A percentile compares a stretch with the other conserved stretches of the same genome.
Evolutionary conservation across 2,888 invertebrate species (phyloP).

Genomic region (Eupithecia subfuscata): DNA sequence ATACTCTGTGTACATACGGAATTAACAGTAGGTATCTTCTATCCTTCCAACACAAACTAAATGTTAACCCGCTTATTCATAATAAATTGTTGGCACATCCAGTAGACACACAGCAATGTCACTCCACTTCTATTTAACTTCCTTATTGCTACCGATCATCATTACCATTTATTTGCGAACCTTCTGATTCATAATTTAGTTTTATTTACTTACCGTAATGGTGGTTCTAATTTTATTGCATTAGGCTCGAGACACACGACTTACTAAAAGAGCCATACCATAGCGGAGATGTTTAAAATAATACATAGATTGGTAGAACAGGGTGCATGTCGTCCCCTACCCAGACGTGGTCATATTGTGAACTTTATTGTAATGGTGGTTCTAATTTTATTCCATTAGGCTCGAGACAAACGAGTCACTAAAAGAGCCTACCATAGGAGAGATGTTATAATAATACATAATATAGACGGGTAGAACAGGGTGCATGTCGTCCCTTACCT

Average conservation of each 20-base stretch:
- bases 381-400: neutral
- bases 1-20: too few species aligned
- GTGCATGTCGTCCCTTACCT: too few species aligned
- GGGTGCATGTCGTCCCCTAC: too few species aligned
- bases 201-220: slow-evolving; percentile 19
- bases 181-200: slow-evolving; percentile 52
- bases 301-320: too few species aligned
- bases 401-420: neutral
- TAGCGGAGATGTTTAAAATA: neutral
- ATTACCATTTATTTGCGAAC: slow-evolving; percentile 59
- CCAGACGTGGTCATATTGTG: too few species aligned
- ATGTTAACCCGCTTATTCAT: too few species aligned
- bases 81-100: slow-evolving; percentile 24
- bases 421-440: too few species aligned
- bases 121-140: slow-evolving; percentile 51
- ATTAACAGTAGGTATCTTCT: too few species aligned
- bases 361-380: slow-evolving; percentile 26
- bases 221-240: slow-evolving; percentile 18
- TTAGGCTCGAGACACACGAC: neutral
- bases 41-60: too few species aligned
- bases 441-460: too few species aligned
- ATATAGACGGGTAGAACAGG: too few species aligned
- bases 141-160: slow-evolving; percentile 59
- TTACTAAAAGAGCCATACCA: neutral
- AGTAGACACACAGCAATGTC: slow-evolving; percentile 23